Evolutionary conservation across 1,140 invertebrate genomes (phyloP), one percentile per base, ranked within the genome.

Genomic region (Lordiphosa stackelbergi): DNA sequence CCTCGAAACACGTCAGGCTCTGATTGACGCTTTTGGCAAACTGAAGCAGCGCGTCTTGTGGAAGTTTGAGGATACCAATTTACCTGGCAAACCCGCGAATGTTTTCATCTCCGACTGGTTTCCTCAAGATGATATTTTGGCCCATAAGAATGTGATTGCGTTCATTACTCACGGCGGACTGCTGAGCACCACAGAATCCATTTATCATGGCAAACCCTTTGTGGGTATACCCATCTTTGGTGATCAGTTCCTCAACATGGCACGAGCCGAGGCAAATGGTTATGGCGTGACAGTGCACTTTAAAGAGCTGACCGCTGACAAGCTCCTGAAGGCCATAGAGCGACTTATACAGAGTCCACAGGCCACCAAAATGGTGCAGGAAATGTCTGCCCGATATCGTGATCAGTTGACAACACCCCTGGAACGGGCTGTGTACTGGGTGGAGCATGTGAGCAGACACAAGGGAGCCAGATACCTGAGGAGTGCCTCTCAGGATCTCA

Each of bases 81-180:
- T 92, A n/a, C 87, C 89, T 0, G 87, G 88, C 4, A 89, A 91
- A 54, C 89, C 92, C 0, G 65, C 85, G 0, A 95, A 95, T 88
- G 88, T 95, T 0, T 89, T 91, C 41, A 85, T 92, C 0, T 88
- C 87, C 35, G 91, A 91, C 54, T 95, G 94, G 93, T 84, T 94
- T 8, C 93, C 93, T 0, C 93, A 95, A 77, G 91, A 90, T 49
- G 93, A 93, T 66, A 89, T 94, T 64, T 83, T 94, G 58, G 93
- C 90, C 16, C 93, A 94, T 88, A 89, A 90, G 1, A 94, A 94
- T 66, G 88, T 93, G 1, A 90, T 90, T 66, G 88, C 90, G 0
- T 94, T 95, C 65, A 91, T 95, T 12, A 93, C 93, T 1, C 93
- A 95, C 66, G 93, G 92, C 10, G 94, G 94, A 12, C 74, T 92